Evolutionary conservation across 2,113 vertebrate genomes (phyloP), one percentile per base, ranked within the genome.

Genomic region (Axis porcinus): DNA sequence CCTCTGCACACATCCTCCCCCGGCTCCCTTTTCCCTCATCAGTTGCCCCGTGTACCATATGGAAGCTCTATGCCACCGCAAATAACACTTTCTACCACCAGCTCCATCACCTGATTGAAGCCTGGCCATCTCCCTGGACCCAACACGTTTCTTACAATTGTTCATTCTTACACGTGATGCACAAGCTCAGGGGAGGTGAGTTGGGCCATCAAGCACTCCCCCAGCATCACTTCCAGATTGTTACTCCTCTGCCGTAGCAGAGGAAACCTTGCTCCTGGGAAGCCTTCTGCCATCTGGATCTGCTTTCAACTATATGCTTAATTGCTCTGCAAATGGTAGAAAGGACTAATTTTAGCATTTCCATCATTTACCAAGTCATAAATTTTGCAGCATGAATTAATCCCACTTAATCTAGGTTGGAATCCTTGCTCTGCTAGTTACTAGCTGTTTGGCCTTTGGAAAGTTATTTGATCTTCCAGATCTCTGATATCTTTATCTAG

Each of bases 301-400:
- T 47, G 67, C 94, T 94, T 93, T 79, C 88, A 83, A 28, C 58
- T 70, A 79, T 83, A 89, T 81, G n/a, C 78, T 89, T 93, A 95
- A 96, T 86, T 96, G 94, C 50, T 89, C 50, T 83, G 62, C 91
- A 95, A 92, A 93, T 95, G 81, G 91, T 62, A 81, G 94, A 86
- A 96, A 90, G 43, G 14, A 91, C 94, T 97, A 96, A 97, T 97
- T 96, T 97, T 94, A 98, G 96, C 89, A 89, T 91, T 95, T 96
- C 89, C 88, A 50, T 87, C 88, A 93, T 97, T 97, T 93, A 78
- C 81, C 94, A 95, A 86, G 67, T 93, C 93, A 97, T 55, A 97
- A 55, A 87, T 86, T 83, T 97, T 96, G 67, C 83, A 94, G 86
- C 55, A 57, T 54, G 89, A 90, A 94, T 94, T 89, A 96, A 87